Base-by-base conservation (phyloP, 2,888 invertebrate genomes). In the Mimachlamys varia region DNA sequence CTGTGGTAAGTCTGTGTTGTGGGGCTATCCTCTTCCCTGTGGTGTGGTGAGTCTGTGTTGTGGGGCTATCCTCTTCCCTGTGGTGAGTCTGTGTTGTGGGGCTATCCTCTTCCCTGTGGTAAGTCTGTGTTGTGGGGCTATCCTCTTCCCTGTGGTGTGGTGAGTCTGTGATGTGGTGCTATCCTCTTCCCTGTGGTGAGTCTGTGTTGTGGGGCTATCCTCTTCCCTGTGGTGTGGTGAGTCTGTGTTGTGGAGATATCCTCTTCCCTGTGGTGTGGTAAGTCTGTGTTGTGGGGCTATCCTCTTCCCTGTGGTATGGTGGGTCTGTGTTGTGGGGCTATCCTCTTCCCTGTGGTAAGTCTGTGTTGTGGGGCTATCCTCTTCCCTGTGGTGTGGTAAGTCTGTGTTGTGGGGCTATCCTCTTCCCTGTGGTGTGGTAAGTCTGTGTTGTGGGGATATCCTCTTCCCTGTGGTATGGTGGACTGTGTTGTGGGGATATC, bases 1-100 rank as follows among this genome's bases (percentile, higher is more conserved):
- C 99, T n/a, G n/a, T n/a, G n/a, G n/a, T n/a, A n/a, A n/a, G n/a
- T n/a, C 97, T 99, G 49, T 99, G 99, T 96, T 99, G 99, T 96
- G 99, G 98, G 55, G 99, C 99, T 91, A 99, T 99, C 95, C 97
- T 99, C 94, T 98, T 99, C 95, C 99, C 99, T n/a, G n/a, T n/a
- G n/a, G n/a, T n/a, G n/a, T n/a, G n/a, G n/a, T n/a, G n/a, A n/a
- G n/a, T n/a, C 97, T 99, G 49, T 99, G 99, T 96, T 99, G 99
- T 96, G 99, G 98, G 55, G 99, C 99, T 91, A 99, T 99, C 95
- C 97, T 99, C 94, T 98, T 99, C 95, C 99, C 99, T n/a, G n/a
- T n/a, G n/a, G n/a, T n/a, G n/a, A n/a, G n/a, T n/a, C 97, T 99
- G 49, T 99, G 99, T 96, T 99, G 99, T 96, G 99, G 98, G 55